Conservation (phyloP, 1,140 invertebrate genomes). For the Brachionus plicatilis region DNA sequence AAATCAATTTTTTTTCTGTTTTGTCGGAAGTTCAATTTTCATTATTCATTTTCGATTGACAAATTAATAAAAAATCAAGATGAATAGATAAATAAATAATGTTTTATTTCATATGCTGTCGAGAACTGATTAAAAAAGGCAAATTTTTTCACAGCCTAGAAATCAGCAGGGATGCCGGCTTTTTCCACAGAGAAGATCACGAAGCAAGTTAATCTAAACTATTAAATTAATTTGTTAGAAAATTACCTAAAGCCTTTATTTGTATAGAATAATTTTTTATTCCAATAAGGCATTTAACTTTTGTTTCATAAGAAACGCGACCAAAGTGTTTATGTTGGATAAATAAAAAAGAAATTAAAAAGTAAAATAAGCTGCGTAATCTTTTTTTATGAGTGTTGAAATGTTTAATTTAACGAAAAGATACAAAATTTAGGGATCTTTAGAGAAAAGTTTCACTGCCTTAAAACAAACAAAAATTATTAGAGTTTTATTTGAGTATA, state of each 20-base stretch:
- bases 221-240: neutral
- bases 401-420: slow-evolving; percentile 7
- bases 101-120: neutral
- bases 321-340: neutral
- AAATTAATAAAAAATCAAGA: neutral
- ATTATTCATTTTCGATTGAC: neutral
- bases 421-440: neutral
- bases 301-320: neutral
- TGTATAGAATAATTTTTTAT: neutral
- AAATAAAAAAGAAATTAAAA: slow-evolving; percentile 2
- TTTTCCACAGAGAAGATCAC: neutral
- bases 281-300: neutral
- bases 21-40: neutral
- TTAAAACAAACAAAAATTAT: neutral
- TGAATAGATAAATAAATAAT: neutral
- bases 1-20: neutral
- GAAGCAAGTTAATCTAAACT: neutral
- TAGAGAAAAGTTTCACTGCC: neutral
- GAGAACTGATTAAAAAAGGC: neutral
- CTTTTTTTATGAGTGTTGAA: neutral
- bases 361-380: slow-evolving; percentile 20
- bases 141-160: neutral
- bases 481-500: neutral
- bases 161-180: neutral
- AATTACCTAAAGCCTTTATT: neutral